These are phyloP conservation scores for Cheracebus regulus DNA, from an alignment of 2,797 vertebrate genomes.

Conservation along the genomic window DNA sequence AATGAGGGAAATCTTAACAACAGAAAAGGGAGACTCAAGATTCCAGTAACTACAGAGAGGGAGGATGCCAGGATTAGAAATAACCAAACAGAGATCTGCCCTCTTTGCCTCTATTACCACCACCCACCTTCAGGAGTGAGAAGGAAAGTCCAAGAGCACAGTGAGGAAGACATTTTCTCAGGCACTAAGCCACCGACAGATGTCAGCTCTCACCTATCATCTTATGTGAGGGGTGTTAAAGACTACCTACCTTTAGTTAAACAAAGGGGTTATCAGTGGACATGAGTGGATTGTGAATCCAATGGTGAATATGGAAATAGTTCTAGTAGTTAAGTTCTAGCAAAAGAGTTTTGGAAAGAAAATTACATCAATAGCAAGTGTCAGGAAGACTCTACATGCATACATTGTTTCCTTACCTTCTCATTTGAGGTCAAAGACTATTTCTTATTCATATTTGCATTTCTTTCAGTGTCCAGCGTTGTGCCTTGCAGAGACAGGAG, in stretches of 20 bases:
- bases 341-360: conserved; percentile 14
- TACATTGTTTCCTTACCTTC: background rate
- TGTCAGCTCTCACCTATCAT: background rate
- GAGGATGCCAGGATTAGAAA: background rate
- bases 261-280: background rate
- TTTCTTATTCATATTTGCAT: background rate
- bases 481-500: background rate
- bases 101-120: background rate
- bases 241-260: background rate
- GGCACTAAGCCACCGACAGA: background rate
- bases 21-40: background rate
- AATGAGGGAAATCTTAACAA: background rate
- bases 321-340: background rate
- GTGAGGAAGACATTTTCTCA: background rate
- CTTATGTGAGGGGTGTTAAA: background rate
- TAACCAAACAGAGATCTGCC: background rate
- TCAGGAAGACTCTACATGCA: background rate
- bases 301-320: background rate
- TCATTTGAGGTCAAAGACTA: background rate
- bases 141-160: background rate
- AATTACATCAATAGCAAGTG: background rate
- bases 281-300: background rate
- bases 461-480: background rate
- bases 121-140: background rate
- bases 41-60: background rate